Conservation (phyloP, 1,140 invertebrate genomes). For the Harpegnathos saltator region DNA sequence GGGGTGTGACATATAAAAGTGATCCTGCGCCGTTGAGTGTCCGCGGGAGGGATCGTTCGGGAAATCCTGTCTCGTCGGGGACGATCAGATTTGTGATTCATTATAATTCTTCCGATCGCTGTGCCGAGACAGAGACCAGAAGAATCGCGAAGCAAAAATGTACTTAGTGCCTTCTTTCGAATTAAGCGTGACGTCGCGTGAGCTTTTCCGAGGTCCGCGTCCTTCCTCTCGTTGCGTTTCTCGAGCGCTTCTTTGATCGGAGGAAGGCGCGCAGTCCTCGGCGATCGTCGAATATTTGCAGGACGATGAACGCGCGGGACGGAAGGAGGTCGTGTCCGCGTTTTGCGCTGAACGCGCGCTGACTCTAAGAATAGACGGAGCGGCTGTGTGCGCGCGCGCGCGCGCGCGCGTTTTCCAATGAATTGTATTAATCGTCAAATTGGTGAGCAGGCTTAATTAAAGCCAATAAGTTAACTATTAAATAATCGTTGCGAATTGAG, state of each 20-base stretch:
- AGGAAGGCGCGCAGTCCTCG: too few species aligned
- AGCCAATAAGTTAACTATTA: slow-evolving; percentile 86
- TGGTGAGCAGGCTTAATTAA: slow-evolving; percentile 84
- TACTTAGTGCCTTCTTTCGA: slow-evolving; percentile 35
- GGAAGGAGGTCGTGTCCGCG: neutral
- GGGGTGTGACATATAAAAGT: too few species aligned
- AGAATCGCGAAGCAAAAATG: neutral
- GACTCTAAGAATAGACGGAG: slow-evolving; percentile 64
- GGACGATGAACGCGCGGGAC: neutral
- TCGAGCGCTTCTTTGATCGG: too few species aligned
- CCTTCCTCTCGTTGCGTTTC: neutral
- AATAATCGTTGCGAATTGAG: slow-evolving; percentile 86
- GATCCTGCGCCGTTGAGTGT: neutral
- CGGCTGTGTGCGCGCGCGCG: slow-evolving; percentile 60
- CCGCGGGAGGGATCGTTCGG: neutral
- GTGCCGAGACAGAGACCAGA: too few species aligned
- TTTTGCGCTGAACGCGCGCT: neutral
- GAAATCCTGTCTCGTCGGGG: neutral
- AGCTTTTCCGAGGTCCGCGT: slow-evolving; percentile 3
- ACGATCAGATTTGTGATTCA: neutral
- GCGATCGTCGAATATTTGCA: neutral
- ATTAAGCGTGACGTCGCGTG: neutral
- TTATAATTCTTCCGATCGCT: neutral
- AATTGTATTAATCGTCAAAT: slow-evolving; percentile 86
- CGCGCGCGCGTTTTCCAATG: slow-evolving; percentile 83